These are phyloP conservation scores for Iselma pallidipennis DNA, from an alignment of 2,888 invertebrate genomes.

Conservation along the genomic window DNA sequence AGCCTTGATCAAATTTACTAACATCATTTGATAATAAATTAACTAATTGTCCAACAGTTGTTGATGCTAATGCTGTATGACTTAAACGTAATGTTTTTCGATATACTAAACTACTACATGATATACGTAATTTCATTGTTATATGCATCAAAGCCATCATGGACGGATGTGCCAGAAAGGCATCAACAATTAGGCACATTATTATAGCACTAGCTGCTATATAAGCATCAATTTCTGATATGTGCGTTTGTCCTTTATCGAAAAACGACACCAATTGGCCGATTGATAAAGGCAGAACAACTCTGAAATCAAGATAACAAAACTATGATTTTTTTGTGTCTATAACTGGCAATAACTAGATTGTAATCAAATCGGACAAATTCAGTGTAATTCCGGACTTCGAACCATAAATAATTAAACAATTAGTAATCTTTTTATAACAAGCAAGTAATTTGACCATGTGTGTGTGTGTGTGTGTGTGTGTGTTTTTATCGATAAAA, in stretches of 20 bases:
- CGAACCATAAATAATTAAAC: neutral
- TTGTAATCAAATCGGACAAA: neutral
- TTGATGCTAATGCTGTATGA: constrained; percentile 63
- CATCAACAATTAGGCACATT: constrained; percentile 40
- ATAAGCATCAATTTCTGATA: constrained; percentile 65
- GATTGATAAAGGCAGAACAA: constrained; percentile 58
- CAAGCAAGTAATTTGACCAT: too few species aligned
- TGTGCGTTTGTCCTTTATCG: constrained; percentile 50
- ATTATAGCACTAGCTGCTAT: constrained; percentile 75
- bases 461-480: neutral
- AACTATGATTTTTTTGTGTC: neutral
- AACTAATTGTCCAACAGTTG: constrained; percentile 59
- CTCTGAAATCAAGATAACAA: constrained; percentile 39
- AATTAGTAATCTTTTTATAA: neutral
- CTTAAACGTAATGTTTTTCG: constrained; percentile 63
- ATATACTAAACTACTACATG: constrained; percentile 82
- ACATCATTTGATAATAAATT: constrained; percentile 69
- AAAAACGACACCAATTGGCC: constrained; percentile 68
- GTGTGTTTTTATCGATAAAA: neutral
- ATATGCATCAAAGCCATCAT: constrained; percentile 84
- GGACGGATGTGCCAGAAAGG: constrained; percentile 68
- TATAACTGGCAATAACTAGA: neutral
- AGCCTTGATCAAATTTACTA: constrained; percentile 82
- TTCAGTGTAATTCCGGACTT: neutral
- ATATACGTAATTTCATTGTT: constrained; percentile 84